Evolutionary conservation across 1,140 invertebrate genomes (phyloP).

Genomic region (Apis laboriosa): DNA sequence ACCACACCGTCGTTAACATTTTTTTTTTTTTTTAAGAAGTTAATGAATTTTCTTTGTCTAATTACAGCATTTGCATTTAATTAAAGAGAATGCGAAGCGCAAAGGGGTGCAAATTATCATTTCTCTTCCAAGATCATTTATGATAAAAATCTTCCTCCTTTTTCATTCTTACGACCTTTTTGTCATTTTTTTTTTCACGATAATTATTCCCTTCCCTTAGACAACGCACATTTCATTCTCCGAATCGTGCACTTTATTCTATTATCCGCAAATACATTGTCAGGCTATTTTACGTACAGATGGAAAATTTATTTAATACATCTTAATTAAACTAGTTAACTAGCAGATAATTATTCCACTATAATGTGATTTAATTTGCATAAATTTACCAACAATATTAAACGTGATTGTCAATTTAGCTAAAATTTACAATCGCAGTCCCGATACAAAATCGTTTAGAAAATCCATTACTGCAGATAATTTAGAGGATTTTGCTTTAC

Average conservation of each 20-base stretch:
- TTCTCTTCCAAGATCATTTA: neutral
- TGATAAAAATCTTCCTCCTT: neutral
- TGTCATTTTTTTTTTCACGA: neutral
- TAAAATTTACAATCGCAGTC: neutral
- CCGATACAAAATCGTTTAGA: too few relatives aligned
- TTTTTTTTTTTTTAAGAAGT: neutral
- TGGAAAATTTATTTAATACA: too few relatives aligned
- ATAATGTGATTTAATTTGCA: neutral
- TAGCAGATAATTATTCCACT: neutral
- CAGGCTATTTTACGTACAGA: too few relatives aligned
- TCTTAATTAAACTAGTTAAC: neutral
- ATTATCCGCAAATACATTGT: neutral
- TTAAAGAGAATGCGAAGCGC: neutral
- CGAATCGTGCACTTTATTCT: neutral
- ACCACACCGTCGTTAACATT: neutral
- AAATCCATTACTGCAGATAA: neutral
- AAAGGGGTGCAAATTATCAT: slow-evolving; percentile 25
- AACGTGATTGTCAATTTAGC: neutral
- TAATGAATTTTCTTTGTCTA: neutral
- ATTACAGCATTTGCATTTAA: slow-evolving; percentile 14
- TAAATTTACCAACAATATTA: neutral
- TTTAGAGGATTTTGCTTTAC: too few relatives aligned
- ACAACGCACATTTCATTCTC: neutral
- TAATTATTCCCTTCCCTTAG: neutral
- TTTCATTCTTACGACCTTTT: neutral